Evolutionary conservation across 2,888 invertebrate genomes (phyloP), one percentile per base, ranked within the genome.

Genomic region (Diarsia brunnea): DNA sequence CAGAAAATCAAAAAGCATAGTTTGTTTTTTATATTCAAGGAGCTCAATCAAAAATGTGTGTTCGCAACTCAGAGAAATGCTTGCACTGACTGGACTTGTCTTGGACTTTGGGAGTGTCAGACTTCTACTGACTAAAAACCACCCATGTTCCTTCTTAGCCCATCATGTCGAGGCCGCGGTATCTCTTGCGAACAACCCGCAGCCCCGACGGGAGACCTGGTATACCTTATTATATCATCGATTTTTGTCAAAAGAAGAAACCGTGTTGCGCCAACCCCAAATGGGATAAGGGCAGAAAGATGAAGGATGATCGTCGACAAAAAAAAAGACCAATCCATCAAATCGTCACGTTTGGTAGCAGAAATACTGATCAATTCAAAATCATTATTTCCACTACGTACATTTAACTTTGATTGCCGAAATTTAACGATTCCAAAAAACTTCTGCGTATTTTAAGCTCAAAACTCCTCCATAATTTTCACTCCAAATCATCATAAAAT

Each of bases 401-500:
- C 7, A 7, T 24, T 45, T 31, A 16, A 69, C 31, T 49, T 69
- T 64, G 8, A n/a, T 31, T 63, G 0, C 31, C 12, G 2, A 51
- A 21, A 24, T n/a, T 43, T 63, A 4, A 63, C 8, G 43, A n/a
- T n/a, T 43, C 43, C 0, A n/a, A 63, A 63, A 63, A 63, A 63
- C 43, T 43, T 31, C n/a, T 14, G 14, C n/a, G n/a, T 70, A 38
- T 63, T 47, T 63, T 43, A 38, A 43, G 8, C 24, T 21, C 16
- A 31, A 43, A 51, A 49, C 27, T 47, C 16, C 21, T n/a, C 49
- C 31, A 60, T 72, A 5, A 70, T 53, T 27, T 55, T 80, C 66
- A 74, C 16, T 60, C 69, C 38, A 67, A 78, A 81, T 84, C 51
- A 78, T 70, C 78, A 63, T 84, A 81, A 84, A 84, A 79, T 24